Evolutionary conservation across 2,797 vertebrate genomes (phyloP), one percentile per base, ranked within the genome.

Genomic region (Danio choprae): DNA sequence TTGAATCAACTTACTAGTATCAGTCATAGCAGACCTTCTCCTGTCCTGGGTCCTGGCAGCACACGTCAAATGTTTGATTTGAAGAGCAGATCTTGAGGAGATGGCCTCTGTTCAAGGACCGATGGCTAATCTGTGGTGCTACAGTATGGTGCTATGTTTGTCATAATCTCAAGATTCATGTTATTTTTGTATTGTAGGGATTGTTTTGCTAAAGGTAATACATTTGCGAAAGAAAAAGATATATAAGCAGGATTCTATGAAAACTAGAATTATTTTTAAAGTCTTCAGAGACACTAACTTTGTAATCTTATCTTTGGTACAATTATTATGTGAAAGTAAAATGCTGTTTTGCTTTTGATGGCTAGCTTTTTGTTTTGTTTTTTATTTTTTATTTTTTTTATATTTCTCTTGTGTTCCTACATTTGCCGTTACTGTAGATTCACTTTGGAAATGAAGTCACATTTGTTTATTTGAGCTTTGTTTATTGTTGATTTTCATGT

Each of bases 111-210:
- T 81, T 86, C 63, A 11, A 74, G 53, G 79, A 79, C n/a, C 71
- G 83, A 60, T 73, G 73, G 77, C 63, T 62, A 74, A 72, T 85
- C 58, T 74, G 41, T 88, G 92, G 90, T 93, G 91, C 92, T 94
- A 91, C 84, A 78, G 80, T 91, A 87, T 90, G 93, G 92, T 94
- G 93, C 93, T 95, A 92, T 89, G 84, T 77, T 81, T 87, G 81
- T 87, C 80, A 58, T 88, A 81, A 83, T 87, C 72, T 77, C 46
- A 69, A 84, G 60, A 38, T 58, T 79, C 40, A 58, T 74, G 18
- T 62, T 65, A 67, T 65, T 88, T 84, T 78, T 84, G 65, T 58
- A 67, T 60, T 67, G 29, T 72, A 81, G 53, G 55, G 20, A 72
- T 80, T 77, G 74, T 55, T 82, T 80, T 76, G 77, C 65, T 87